Conservation (phyloP, 2,888 invertebrate species). For the Gymnosoma rotundatum region DNA sequence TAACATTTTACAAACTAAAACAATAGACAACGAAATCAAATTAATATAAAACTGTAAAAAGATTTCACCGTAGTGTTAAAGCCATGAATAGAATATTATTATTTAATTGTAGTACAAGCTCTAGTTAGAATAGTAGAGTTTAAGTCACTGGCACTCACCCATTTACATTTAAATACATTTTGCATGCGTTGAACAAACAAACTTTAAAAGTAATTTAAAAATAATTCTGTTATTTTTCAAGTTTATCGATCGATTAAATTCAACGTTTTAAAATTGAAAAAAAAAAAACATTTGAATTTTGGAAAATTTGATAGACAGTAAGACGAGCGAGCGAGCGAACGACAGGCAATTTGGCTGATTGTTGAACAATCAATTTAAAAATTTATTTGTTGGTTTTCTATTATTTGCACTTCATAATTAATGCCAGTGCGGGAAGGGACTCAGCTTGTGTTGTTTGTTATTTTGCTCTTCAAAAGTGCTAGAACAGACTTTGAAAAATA, state of each 20-base stretch:
- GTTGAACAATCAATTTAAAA: constrained; percentile 39
- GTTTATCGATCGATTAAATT: constrained; percentile 21
- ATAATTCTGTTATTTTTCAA: constrained; percentile 42
- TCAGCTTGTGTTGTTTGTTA: not conserved
- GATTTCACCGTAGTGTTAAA: constrained; percentile 35
- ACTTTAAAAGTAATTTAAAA: constrained; percentile 14
- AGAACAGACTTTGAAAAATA: constrained; percentile 39
- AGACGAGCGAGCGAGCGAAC: not conserved
- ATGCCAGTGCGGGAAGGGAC: constrained; percentile 12
- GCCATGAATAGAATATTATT: constrained; percentile 42
- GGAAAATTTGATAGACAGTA: constrained; percentile 1
- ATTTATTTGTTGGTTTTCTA: constrained; percentile 45
- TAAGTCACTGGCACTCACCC: not conserved
- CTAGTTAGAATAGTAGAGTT: not conserved
- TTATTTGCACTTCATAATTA: constrained; percentile 33
- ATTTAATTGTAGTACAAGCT: constrained; percentile 20
- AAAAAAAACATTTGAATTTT: not conserved
- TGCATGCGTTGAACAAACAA: constrained; percentile 20
- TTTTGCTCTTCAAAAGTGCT: not conserved
- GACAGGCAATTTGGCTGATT: constrained; percentile 42
- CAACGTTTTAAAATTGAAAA: too few species aligned
- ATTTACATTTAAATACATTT: constrained; percentile 41
- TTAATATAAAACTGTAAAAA: constrained; percentile 38
- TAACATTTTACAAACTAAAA: constrained; percentile 14
- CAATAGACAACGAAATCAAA: constrained; percentile 29